Conservation (phyloP, 2,797 vertebrate genomes). For the Dicrostonyx torquatus region DNA sequence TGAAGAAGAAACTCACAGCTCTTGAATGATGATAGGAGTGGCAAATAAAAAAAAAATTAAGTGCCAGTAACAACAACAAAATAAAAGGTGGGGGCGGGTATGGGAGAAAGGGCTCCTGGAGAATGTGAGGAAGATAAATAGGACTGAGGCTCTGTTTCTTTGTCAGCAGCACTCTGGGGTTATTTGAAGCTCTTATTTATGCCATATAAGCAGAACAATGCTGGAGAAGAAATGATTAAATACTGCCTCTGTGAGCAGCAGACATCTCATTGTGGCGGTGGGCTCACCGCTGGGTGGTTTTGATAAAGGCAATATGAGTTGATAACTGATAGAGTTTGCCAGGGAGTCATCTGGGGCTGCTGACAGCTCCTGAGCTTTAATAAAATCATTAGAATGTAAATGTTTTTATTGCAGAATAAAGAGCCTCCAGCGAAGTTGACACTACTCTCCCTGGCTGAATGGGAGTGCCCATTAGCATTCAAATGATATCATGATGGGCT, state of each 20-base stretch:
- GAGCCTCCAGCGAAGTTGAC: slow-evolving; percentile 98
- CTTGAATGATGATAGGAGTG: slow-evolving; percentile 91
- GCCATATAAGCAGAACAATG: slow-evolving; percentile 99
- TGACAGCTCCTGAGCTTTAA: slow-evolving; percentile 99
- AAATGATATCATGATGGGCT: slow-evolving; percentile 98
- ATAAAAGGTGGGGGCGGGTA: slow-evolving; percentile 76
- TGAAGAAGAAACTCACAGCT: slow-evolving; percentile 90
- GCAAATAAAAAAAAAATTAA: slow-evolving; percentile 88
- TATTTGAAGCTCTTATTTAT: slow-evolving; percentile 99
- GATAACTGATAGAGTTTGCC: slow-evolving; percentile 99
- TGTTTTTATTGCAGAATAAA: slow-evolving; percentile 99
- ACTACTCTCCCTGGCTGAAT: slow-evolving; percentile 93
- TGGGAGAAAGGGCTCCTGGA: slow-evolving; percentile 86
- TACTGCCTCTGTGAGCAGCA: slow-evolving; percentile 95
- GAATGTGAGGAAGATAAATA: slow-evolving; percentile 96
- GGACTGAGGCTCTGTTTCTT: slow-evolving; percentile 97
- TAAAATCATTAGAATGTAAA: slow-evolving; percentile 99
- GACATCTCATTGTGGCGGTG: slow-evolving; percentile 95
- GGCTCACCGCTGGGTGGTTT: slow-evolving; percentile 96
- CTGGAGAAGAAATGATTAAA: slow-evolving; percentile 98
- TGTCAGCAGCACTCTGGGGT: slow-evolving; percentile 97
- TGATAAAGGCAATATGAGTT: slow-evolving; percentile 99
- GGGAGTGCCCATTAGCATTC: slow-evolving; percentile 99
- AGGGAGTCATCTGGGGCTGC: slow-evolving; percentile 93
- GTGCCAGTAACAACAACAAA: slow-evolving; percentile 91